Evolutionary conservation across 2,888 invertebrate species (phyloP).

Genomic region (Drosophila hamatofila): DNA sequence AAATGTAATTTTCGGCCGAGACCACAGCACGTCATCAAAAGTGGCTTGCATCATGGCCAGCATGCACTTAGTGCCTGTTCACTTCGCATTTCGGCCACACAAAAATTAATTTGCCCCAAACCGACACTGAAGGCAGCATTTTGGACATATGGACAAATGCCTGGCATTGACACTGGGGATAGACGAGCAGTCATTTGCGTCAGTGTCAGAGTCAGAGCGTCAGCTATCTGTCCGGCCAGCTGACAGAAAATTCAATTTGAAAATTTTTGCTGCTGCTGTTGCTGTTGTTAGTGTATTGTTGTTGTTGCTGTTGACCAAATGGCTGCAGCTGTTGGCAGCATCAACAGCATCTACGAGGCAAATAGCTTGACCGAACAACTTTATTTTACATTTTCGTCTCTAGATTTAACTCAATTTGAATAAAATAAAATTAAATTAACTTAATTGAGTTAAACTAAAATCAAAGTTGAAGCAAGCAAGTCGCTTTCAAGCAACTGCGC

Average conservation of each 20-base stretch:
- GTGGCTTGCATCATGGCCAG: slow-evolving; percentile 42
- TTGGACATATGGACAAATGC: slow-evolving; percentile 20
- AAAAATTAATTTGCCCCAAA: slow-evolving; percentile 61
- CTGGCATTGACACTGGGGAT: slow-evolving; percentile 39
- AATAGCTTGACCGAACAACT: slow-evolving; percentile 18
- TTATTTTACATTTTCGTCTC: slow-evolving; percentile 20
- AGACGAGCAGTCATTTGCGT: slow-evolving; percentile 70
- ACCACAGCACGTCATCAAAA: slow-evolving; percentile 51
- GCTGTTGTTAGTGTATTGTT: slow-evolving; percentile 12
- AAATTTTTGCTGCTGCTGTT: slow-evolving; percentile 50
- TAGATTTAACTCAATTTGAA: slow-evolving; percentile 27
- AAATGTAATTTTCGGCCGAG: slow-evolving; percentile 50
- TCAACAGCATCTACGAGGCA: slow-evolving; percentile 42
- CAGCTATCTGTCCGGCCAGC: slow-evolving; percentile 75
- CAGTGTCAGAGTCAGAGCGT: slow-evolving; percentile 53
- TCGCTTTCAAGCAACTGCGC: background rate
- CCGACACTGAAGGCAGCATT: slow-evolving; percentile 34
- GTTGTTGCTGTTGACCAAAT: slow-evolving; percentile 46
- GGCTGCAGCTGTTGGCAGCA: slow-evolving; percentile 74
- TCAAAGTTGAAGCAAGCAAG: background rate
- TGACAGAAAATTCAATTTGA: slow-evolving; percentile 77
- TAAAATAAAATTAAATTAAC: background rate
- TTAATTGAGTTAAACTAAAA: background rate
- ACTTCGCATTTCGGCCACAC: slow-evolving; percentile 62
- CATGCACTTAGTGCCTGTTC: slow-evolving; percentile 59